Evolutionary conservation across 1,140 invertebrate genomes (phyloP), one percentile per base, ranked within the genome.

Genomic region (Steinernema feltiae): DNA sequence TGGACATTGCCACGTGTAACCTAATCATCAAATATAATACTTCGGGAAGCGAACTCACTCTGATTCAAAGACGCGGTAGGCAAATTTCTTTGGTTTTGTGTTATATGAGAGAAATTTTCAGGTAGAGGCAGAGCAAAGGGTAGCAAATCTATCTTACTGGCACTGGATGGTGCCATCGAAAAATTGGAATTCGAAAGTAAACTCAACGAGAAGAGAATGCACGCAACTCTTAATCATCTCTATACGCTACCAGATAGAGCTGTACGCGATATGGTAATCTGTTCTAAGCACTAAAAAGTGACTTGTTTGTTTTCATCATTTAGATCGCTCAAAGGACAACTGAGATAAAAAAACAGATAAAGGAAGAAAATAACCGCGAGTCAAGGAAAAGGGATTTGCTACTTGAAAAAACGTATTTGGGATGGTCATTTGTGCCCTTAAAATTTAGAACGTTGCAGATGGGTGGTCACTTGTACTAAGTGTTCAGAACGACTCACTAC

Each of bases 1-100:
- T 87, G 21, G 87, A 87, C 69, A 85, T 87, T 31, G 76, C 81
- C 48, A 80, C 81, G 29, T 87, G 87, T 75, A 87, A 87, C 76
- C 73, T 87, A 1, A 87, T 87, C 35, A 83, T 87, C 72, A 79
- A 86, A 69, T 87, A 87, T 76, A 81, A 86, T 31, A 77, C 86
- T 74, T 63, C 53, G 12, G 84, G 84, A n/a, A 86, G 86, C 79
- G 83, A 85, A 70, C 85, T 87, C 12, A 82, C 85, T 31, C 82
- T 82, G 81, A 83, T 87, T 1, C 86, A 87, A 72, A 76, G 82
- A 18, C 7, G 41, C 7, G 41, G 41, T 46, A 46, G n/a, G n/a
- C n/a, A n/a, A n/a, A n/a, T n/a, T n/a, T n/a, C n/a, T n/a, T n/a
- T n/a, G n/a, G n/a, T n/a, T n/a, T n/a, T n/a, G n/a, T n/a, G 41